Base-by-base conservation (phyloP, 2,888 invertebrate genomes). In the Timema podura region DNA sequence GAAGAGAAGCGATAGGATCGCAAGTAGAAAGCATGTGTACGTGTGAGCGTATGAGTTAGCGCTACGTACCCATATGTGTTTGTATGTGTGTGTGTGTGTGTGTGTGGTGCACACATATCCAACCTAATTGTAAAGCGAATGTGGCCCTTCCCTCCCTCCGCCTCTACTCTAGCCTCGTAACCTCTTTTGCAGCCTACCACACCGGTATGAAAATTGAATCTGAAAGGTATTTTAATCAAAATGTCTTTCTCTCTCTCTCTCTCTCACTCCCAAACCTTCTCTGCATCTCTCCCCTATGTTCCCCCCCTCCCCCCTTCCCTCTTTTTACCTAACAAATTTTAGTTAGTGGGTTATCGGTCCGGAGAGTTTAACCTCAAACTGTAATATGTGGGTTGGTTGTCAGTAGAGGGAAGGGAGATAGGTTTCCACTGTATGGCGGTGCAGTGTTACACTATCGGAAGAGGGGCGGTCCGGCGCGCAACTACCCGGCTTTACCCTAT, bases 191-290 rank as follows among this genome's bases (percentile, higher is more conserved):
- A 30, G 61, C 30, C 57, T 11, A n/a, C 57, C n/a, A 30, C 67
- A 46, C 30, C 54, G 70, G 67, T 57, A 49, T 67, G 71, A 68
- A 71, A 71, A 71, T 68, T 71, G 71, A 57, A 68, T 65, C 71
- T 65, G 71, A 71, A 70, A 71, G 71, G 71, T 71, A 71, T 71
- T 71, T 71, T 71, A 71, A 71, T 71, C 64, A 71, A 68, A 71
- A 68, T 68, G 46, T 30, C 11, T 46, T 46, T 15, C 15, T n/a
- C 57, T 59, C 13, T 46, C 68, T 47, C 59, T 47, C 59, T 45
- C 54, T 54, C 51, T 9, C 65, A 48, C 47, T n/a, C 1, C n/a
- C 51, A 13, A 13, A 13, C 11, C n/a, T n/a, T 51, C n/a, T 51
- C 51, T 51, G 11, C 11, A 13, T 51, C 51, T 11, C 51, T n/a